Base-by-base conservation (phyloP, 2,797 vertebrate species). In the Leptatherina wallacei region DNA sequence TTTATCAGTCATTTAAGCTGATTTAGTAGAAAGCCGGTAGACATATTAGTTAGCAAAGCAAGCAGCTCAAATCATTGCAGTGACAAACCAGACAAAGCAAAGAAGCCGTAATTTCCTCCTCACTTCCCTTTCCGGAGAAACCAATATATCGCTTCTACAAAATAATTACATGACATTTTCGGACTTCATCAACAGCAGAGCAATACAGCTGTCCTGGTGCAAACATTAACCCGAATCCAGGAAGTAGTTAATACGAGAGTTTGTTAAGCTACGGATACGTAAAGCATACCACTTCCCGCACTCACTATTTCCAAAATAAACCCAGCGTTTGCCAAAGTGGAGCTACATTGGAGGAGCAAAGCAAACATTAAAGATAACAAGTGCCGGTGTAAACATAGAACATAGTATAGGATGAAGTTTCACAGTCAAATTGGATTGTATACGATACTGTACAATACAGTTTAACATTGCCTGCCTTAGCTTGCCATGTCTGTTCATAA, bases 261-360 rank as follows among this genome's bases (percentile, higher is more conserved):
- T 13, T 13, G 35, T 72, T 0, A 75, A 75, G 29, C 6, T 52
- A 9, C 6, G 6, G 2, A 44, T 3, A 40, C 54, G 20, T 24
- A 32, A 29, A 49, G 14, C 12, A 3, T 9, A 56, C 10, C 52
- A 69, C 55, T 73, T 86, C 80, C 80, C 6, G 62, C 1, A 9
- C 0, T 10, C 3, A 2, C 0, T 3, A 7, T 12, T 71, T 81
- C 73, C 68, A 73, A 73, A 84, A 81, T 75, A 75, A 77, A 67
- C 29, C 0, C 2, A 2, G 1, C 0, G 6, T 1, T 42, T 9
- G 7, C 9, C 0, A 24, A 14, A 22, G 6, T 0, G n/a, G 29
- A 22, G 18, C 8, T 20, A 12, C 7, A 14, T 32, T 57, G n/a
- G 13, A 44, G 24, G 13, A 57, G n/a, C 13, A 33, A 16, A 32